Base-by-base conservation (phyloP, 2,888 invertebrate species). In the Eupeodes latifasciatus region DNA sequence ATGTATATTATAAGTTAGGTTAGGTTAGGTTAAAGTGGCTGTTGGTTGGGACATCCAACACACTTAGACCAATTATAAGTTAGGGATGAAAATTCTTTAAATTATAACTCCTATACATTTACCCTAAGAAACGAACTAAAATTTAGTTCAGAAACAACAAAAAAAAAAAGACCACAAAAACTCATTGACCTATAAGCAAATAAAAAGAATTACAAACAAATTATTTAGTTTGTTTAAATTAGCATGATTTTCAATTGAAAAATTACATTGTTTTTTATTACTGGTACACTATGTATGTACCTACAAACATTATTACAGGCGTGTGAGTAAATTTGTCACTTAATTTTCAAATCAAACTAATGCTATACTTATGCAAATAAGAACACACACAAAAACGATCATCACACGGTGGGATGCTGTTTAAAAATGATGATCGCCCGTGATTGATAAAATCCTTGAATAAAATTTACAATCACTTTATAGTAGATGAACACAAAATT, bases 241-340 rank as follows among this genome's bases (percentile, higher is more conserved):
- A 83, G 76, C 80, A 67, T 83, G 80, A 87, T 80, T 76, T 61
- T 67, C 87, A 87, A 87, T 87, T 87, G 80, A 80, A 81, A 76
- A 80, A 86, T 72, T 59, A 57, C 72, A 72, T 59, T 47, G 19
- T 47, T 66, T 66, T 27, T 44, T 44, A 40, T 36, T 44, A 12
- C 16, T 19, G 10, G 2, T 64, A 1, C 34, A 14, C 9, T 6
- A 27, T 27, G 27, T n/a, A 11, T 11, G 40, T 27, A 27, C 3
- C 27, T 2, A 44, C 14, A n/a, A n/a, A n/a, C n/a, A n/a, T n/a
- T 57, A 55, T 59, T 59, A 47, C 57, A 59, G 47, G 12, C 55
- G 51, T 67, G 49, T 49, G 27, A 69, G 44, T 19, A 59, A 61
- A 61, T 67, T 72, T 80, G 47, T 72, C 71, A 49, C 14, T 72